Evolutionary conservation across 2,113 vertebrate genomes (phyloP).

Genomic region (Desmodus rotundus): DNA sequence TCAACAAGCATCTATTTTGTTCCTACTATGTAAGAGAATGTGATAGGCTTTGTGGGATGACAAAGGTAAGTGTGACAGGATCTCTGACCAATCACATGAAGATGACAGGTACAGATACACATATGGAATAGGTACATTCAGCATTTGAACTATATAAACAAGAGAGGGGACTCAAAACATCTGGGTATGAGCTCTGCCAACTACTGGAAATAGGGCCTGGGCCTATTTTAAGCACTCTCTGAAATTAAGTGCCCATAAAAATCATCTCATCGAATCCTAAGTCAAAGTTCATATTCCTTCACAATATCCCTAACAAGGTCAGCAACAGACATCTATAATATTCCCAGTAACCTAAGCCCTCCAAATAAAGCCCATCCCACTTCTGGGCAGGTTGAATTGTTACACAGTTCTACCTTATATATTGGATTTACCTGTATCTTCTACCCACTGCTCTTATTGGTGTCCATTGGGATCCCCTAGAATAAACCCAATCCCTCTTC

Average conservation of each 20-base stretch:
- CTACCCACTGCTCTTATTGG: neutral
- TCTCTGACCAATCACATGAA: neutral
- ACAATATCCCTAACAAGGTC: neutral
- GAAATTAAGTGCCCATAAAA: neutral
- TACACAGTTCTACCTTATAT: neutral
- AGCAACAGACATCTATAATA: neutral
- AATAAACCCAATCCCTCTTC: conserved; percentile 34
- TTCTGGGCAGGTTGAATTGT: conserved; percentile 6
- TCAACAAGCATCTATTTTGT: neutral
- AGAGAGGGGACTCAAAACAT: neutral
- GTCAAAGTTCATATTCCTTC: neutral
- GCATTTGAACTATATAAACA: neutral
- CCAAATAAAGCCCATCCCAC: conserved; percentile 6
- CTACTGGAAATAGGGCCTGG: neutral
- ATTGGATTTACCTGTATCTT: neutral
- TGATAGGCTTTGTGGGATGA: neutral
- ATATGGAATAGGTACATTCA: neutral
- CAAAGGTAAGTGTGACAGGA: neutral
- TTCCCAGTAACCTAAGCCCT: neutral
- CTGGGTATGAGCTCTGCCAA: neutral
- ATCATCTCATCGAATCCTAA: neutral
- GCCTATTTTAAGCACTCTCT: neutral
- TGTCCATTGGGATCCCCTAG: neutral
- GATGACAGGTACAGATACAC: neutral
- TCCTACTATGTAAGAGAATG: neutral